Base-by-base conservation (phyloP, 2,113 vertebrate species). In the Rattus rattus region DNA sequence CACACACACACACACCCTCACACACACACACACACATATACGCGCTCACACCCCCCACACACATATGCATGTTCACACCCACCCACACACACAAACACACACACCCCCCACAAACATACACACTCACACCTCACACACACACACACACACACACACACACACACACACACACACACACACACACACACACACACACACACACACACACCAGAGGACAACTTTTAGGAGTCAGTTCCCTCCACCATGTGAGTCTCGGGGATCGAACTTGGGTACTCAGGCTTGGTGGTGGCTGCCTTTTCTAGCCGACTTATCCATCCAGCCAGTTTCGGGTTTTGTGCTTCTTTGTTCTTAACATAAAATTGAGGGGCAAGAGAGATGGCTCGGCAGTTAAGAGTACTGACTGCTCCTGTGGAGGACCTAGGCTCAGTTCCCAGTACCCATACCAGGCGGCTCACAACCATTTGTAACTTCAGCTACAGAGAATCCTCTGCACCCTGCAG, bases 21-120 rank as follows among this genome's bases (percentile, higher is more conserved):
- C 30, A 8, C 8, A 47, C 4, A 11, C 11, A 7, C 14, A 12
- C 7, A 0, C 8, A 26, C 17, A 14, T n/a, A n/a, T n/a, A n/a
- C n/a, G n/a, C n/a, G n/a, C n/a, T n/a, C n/a, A n/a, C n/a, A n/a
- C n/a, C n/a, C n/a, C n/a, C n/a, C n/a, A n/a, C n/a, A n/a, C n/a
- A n/a, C n/a, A n/a, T n/a, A n/a, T n/a, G n/a, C n/a, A n/a, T n/a
- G n/a, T n/a, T 52, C 36, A 67, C 30, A 65, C 2, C 10, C 22
- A 61, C 7, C 22, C 26, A 24, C 5, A 61, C 5, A 61, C 17
- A 61, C 59, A 61, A 1, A 63, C 22, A 30, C 12, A 17, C 36
- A 67, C 24, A n/a, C n/a, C n/a, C n/a, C n/a, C 13, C 9, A 67
- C 24, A 63, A 43, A 2, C 16, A 61, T 10, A 65, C 26, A 26